phyloP scores from a whole-genome alignment of 1,140 invertebrate species.

The Drosophila pruinosa region DNA sequence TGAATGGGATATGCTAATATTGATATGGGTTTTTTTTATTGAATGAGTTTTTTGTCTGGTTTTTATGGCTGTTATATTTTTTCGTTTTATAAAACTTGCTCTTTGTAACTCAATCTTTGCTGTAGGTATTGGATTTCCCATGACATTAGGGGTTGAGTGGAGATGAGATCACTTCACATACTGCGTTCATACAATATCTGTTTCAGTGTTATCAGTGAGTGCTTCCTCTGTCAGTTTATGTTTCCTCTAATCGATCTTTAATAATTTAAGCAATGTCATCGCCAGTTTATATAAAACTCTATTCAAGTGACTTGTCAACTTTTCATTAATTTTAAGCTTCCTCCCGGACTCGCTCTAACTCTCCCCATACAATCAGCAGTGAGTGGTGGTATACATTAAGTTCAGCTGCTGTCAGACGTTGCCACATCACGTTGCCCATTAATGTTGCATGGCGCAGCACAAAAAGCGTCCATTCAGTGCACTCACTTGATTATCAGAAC shows the following conservation, averaged over 20 bases:
- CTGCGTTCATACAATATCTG: not conserved
- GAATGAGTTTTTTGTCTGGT: slow-evolving; percentile 26
- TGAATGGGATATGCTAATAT: slow-evolving; percentile 33
- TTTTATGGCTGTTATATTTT: slow-evolving; percentile 15
- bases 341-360: not conserved
- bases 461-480: slow-evolving; percentile 57
- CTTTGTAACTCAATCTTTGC: slow-evolving; percentile 24
- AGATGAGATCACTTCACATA: slow-evolving; percentile 15
- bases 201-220: not conserved
- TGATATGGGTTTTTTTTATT: not conserved
- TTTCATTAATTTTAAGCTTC: slow-evolving; percentile 34
- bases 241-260: slow-evolving; percentile 14
- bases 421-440: slow-evolving; percentile 50
- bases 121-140: slow-evolving; percentile 15
- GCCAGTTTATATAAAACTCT: not conserved
- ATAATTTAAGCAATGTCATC: slow-evolving; percentile 18
- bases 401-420: slow-evolving; percentile 49
- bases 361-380: too few relatives aligned
- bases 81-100: slow-evolving; percentile 13
- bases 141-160: not conserved
- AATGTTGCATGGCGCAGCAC: slow-evolving; percentile 53
- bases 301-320: slow-evolving; percentile 33
- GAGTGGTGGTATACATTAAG: slow-evolving; percentile 14
- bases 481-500: slow-evolving; percentile 62
- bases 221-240: not conserved